Evolutionary conservation across 1,140 invertebrate genomes (phyloP).

Genomic region (Portunus trituberculatus): DNA sequence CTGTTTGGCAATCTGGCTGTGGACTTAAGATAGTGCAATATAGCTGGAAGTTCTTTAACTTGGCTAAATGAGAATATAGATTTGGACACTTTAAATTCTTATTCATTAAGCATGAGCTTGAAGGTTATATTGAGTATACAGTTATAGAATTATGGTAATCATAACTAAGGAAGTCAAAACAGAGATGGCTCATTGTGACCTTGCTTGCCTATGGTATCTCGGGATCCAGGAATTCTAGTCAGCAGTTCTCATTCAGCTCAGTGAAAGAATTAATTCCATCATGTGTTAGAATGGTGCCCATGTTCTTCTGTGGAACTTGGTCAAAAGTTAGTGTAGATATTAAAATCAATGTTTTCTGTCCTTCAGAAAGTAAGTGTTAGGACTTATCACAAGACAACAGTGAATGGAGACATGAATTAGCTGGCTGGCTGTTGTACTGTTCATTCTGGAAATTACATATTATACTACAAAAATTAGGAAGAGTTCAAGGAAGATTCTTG

Average conservation of each 20-base stretch:
- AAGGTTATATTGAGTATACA: background rate
- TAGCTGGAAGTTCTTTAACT: background rate
- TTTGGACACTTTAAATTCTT: background rate
- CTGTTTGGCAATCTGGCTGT: background rate
- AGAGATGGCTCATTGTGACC: background rate
- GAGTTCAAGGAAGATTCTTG: background rate
- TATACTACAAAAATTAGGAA: background rate
- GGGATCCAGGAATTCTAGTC: background rate
- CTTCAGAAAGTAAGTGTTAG: conserved; percentile 12
- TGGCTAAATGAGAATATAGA: background rate
- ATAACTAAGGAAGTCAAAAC: background rate
- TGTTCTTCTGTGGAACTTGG: background rate
- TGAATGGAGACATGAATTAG: background rate
- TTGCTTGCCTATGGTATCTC: background rate
- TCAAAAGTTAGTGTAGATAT: conserved; percentile 1
- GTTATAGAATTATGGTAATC: background rate
- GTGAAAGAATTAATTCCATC: background rate
- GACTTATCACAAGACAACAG: conserved; percentile 23
- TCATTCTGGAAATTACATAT: background rate
- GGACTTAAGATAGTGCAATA: background rate
- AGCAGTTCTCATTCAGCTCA: background rate
- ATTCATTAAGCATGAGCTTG: background rate
- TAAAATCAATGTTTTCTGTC: background rate
- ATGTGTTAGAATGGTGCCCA: background rate
- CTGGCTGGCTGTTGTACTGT: background rate